Percentiles rank a stretch among this genome's conserved stretches.
Evolutionary conservation across 2,797 vertebrate species (phyloP).

Genomic region (Phataginus tricuspis): DNA sequence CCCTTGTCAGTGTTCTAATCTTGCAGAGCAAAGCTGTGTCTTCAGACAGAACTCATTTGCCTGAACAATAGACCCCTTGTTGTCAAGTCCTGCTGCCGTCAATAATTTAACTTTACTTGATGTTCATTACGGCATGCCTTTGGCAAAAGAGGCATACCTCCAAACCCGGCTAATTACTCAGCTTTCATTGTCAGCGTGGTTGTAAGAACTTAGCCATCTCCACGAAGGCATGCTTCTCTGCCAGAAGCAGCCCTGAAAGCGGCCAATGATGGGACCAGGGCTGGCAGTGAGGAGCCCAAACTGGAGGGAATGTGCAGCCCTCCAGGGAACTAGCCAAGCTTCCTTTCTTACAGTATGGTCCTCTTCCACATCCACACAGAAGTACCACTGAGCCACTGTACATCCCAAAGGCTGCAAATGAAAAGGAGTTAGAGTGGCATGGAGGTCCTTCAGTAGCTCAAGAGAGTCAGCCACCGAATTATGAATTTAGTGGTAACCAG

Average conservation of each 20-base stretch:
- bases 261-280: not conserved
- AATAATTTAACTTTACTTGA: conserved; percentile 33
- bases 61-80: conserved; percentile 51
- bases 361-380: not conserved
- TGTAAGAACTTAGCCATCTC: not conserved
- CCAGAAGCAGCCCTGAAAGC: not conserved
- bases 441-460: not conserved
- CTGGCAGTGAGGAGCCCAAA: not conserved
- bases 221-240: not conserved
- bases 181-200: not conserved
- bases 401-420: not conserved
- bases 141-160: conserved; percentile 43
- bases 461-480: not conserved
- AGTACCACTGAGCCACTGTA: not conserved
- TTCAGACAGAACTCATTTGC: conserved; percentile 43
- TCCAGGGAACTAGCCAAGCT: not conserved
- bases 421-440: not conserved
- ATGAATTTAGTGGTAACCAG: not conserved
- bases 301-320: not conserved
- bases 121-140: not conserved
- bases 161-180: not conserved
- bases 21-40: conserved; percentile 4
- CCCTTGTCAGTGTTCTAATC: not conserved
- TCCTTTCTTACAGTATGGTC: not conserved
- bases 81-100: conserved; percentile 24